Base-by-base conservation (phyloP, 2,888 invertebrate species). In the Hipparchia sbordonii region DNA sequence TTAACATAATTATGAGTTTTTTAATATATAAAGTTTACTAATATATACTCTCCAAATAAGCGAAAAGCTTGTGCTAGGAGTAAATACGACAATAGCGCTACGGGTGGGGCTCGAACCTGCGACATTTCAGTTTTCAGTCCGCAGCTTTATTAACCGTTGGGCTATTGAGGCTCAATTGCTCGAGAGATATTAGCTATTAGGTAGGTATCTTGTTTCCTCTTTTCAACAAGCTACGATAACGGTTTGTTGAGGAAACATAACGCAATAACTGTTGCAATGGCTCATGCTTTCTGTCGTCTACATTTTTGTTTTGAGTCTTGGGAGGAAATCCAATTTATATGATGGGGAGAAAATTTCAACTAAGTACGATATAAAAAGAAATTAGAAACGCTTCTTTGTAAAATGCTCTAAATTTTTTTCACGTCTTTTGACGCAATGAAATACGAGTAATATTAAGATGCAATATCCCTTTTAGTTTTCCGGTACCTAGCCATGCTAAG, bases 241-340 rank as follows among this genome's bases (percentile, higher is more conserved):
- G 51, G 65, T 46, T 46, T 46, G 13, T 39, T 60, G 59, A 60
- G 23, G 45, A 39, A 65, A 52, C 10, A 33, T 65, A 62, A 65
- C 12, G 52, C 33, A 65, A 65, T 65, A 65, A 65, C 65, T 65
- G 65, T 65, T 52, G 52, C 51, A 52, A 33, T 52, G 23, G 10
- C 65, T 65, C 52, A 65, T 65, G 65, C 52, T 65, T 65, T 65
- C 65, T 65, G 65, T 52, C 65, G 52, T 52, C 65, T 52, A 12
- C 51, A 62, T 13, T 65, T 52, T 65, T 52, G 51, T 65, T 65
- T 52, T 33, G 10, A 51, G 33, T 63, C 61, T 13, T 13, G 48
- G 48, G 5, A 48, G 6, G 48, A 62, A 46, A 51, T 23, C 48
- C 13, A 51, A 9, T 63, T 23, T 63, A 51, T 61, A 45, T 61